These are phyloP conservation scores for Falco punctatus DNA, from an alignment of 2,113 vertebrate genomes.

Conservation along the genomic window DNA sequence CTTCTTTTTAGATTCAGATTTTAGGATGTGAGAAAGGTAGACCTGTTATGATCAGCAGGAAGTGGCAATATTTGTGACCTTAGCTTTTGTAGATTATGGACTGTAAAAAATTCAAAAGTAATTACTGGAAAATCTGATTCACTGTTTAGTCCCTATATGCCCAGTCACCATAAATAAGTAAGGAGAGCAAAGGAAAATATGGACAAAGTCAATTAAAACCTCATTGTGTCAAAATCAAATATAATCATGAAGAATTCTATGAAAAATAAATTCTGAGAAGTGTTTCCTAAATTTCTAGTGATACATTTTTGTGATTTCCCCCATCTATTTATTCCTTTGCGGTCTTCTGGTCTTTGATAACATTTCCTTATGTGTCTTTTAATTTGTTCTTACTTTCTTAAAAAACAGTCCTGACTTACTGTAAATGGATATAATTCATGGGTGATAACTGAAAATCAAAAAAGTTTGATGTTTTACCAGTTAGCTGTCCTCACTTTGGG, in stretches of 20 bases:
- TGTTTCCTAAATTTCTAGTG: background rate
- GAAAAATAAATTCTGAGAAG: background rate
- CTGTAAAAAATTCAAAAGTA: background rate
- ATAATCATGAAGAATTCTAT: background rate
- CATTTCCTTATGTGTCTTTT: background rate
- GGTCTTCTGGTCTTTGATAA: background rate
- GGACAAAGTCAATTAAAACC: background rate
- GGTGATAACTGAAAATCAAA: background rate
- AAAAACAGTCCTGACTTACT: background rate
- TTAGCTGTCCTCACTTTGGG: background rate
- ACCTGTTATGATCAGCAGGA: background rate
- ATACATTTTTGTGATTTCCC: background rate
- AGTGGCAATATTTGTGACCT: background rate
- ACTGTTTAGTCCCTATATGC: background rate
- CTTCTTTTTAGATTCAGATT: background rate
- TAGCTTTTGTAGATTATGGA: background rate
- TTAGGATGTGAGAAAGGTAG: background rate
- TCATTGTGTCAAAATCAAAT: background rate
- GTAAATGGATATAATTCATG: background rate
- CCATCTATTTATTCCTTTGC: background rate
- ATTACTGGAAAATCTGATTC: background rate
- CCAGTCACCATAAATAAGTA: background rate
- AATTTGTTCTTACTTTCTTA: background rate
- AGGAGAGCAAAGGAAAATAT: background rate
- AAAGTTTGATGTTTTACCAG: background rate